Evolutionary conservation across 2,113 vertebrate species (phyloP), one percentile per base, ranked within the genome.

Genomic region (Cygnus atratus): DNA sequence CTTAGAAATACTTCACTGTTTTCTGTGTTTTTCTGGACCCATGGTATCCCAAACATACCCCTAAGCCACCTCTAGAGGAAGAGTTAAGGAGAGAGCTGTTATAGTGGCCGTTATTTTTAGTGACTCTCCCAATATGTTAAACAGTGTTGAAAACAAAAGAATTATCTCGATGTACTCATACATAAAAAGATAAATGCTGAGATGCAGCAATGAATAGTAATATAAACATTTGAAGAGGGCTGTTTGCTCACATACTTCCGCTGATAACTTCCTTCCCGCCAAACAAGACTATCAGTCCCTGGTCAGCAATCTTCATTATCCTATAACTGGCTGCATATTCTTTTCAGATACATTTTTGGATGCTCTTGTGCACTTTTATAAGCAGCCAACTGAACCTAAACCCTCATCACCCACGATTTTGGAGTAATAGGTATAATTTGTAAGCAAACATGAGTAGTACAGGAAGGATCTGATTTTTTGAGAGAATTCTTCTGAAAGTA

Each of bases 241-340:
- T 1, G 2, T 70, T 84, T 35, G 54, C 44, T 93, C 10, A 10
- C 37, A 25, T 1, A 52, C 25, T 63, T 65, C 35, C 35, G 33
- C 48, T 65, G 59, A 48, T 35, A 29, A 4, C 16, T 85, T 91
- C 43, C 24, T 87, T 87, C 4, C 26, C 12, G 31, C 9, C 29
- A 44, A 67, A 43, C 50, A 61, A 31, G 70, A 55, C 35, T 59
- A 31, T 37, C 0, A 0, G 3, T 11, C 33, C 10, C 25, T 82
- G 4, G 1, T 68, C 71, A 72, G 48, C 35, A 59, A 8, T 67
- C 18, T 75, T 95, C 33, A 31, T 83, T 61, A 24, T 68, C 20
- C 33, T 73, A 21, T 73, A 28, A 68, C 59, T 48, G 7, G 10
- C 59, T 73, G 26, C 3, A 5, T 61, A 22, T 59, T n/a, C 14